Evolutionary conservation across 2,888 invertebrate genomes (phyloP).

Genomic region (Leucozona laternaria): DNA sequence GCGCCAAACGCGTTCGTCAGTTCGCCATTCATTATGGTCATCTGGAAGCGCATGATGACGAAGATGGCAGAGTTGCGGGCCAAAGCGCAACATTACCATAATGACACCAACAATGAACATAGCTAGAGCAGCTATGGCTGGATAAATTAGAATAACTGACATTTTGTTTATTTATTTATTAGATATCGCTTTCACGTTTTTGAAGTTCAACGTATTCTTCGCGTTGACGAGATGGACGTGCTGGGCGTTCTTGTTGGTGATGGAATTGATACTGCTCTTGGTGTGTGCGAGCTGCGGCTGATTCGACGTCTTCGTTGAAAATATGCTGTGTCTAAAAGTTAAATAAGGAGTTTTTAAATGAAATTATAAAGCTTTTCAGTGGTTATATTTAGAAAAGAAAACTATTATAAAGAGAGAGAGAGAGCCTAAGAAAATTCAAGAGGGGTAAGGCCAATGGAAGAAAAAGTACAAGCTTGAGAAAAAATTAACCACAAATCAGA

Average conservation of each 20-base stretch:
- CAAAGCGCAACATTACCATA: slow-evolving; percentile 90
- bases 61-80: slow-evolving; percentile 88
- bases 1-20: slow-evolving; percentile 85
- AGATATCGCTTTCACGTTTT: slow-evolving; percentile 93
- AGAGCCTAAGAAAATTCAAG: too few species aligned
- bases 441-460: too few species aligned
- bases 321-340: slow-evolving; percentile 77
- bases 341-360: background rate
- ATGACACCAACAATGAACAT: slow-evolving; percentile 90
- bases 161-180: slow-evolving; percentile 82
- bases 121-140: slow-evolving; percentile 89
- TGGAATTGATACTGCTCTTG: slow-evolving; percentile 63
- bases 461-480: too few species aligned
- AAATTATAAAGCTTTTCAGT: background rate
- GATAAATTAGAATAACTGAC: slow-evolving; percentile 91
- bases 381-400: too few species aligned
- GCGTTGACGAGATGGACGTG: slow-evolving; percentile 81
- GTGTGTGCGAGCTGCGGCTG: slow-evolving; percentile 77
- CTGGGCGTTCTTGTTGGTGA: slow-evolving; percentile 80
- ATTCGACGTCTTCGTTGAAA: slow-evolving; percentile 80
- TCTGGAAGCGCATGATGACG: slow-evolving; percentile 88
- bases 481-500: too few species aligned
- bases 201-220: slow-evolving; percentile 87
- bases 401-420: too few species aligned
- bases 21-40: slow-evolving; percentile 82